These are phyloP conservation scores for Aphelinus certus DNA, from an alignment of 1,140 invertebrate genomes.

Conservation along the genomic window DNA sequence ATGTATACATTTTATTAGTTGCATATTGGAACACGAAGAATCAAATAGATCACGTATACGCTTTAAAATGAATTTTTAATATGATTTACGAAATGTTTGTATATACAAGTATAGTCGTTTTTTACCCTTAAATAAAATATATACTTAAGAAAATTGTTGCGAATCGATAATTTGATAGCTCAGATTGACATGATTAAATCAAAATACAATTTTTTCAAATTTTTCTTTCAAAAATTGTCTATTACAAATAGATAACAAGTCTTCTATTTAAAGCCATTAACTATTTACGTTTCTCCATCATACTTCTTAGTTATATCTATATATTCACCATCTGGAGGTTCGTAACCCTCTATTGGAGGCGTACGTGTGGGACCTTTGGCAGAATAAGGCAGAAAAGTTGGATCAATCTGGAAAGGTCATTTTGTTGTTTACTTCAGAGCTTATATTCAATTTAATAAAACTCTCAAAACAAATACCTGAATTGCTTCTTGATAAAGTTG, in stretches of 20 bases:
- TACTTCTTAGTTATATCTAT: slow-evolving; percentile 82
- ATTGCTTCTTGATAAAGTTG: slow-evolving; percentile 86
- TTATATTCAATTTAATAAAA: too few species aligned
- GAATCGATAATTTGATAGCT: too few species aligned
- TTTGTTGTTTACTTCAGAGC: neutral
- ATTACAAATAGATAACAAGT: neutral
- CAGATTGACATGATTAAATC: too few species aligned
- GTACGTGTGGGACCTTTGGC: slow-evolving; percentile 78
- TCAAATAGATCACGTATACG: neutral
- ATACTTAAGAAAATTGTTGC: too few species aligned
- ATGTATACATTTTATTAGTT: too few species aligned
- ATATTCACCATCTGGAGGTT: slow-evolving; percentile 85
- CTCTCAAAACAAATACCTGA: slow-evolving; percentile 65
- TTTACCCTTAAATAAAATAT: slow-evolving; percentile 20
- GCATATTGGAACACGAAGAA: too few species aligned
- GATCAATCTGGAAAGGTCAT: slow-evolving; percentile 72
- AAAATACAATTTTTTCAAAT: too few species aligned
- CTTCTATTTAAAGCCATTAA: neutral
- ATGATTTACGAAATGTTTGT: slow-evolving; percentile 17
- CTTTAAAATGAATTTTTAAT: slow-evolving; percentile 14
- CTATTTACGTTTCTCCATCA: slow-evolving; percentile 45
- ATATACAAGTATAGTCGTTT: slow-evolving; percentile 16
- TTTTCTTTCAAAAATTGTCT: too few species aligned
- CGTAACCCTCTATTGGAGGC: slow-evolving; percentile 81
- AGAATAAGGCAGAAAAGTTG: slow-evolving; percentile 72